Evolutionary conservation across 1,140 invertebrate genomes (phyloP).

Genomic region (Achatina immaculata): DNA sequence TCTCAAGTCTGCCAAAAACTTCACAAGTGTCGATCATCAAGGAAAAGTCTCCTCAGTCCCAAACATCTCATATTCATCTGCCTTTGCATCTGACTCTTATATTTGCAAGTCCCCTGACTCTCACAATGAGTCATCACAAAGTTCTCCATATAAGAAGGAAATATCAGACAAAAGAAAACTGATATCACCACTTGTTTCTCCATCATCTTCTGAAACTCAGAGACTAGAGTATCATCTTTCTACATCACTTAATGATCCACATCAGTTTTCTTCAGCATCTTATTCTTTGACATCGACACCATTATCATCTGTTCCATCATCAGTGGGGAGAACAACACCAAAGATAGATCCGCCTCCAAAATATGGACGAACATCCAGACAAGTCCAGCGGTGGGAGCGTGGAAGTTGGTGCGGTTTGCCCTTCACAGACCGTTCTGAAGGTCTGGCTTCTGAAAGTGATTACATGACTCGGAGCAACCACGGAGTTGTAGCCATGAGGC

Average conservation of each 20-base stretch:
- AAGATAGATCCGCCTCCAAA: constrained; percentile 60
- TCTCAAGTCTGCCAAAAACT: not conserved
- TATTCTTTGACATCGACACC: too few relatives aligned
- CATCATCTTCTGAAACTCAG: not conserved
- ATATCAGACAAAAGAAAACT: constrained; percentile 1
- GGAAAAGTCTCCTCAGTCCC: not conserved
- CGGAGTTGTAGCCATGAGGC: not conserved
- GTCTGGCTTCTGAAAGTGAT: constrained; percentile 36
- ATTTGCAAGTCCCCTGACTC: not conserved
- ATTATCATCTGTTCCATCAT: too few relatives aligned
- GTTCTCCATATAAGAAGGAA: not conserved
- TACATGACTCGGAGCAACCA: constrained; percentile 35
- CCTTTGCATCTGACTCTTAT: not conserved
- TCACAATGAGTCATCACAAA: not conserved
- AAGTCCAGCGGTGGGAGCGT: constrained; percentile 19
- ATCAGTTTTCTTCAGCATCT: too few relatives aligned
- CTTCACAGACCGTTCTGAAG: not conserved
- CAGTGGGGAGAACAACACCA: constrained; percentile 32
- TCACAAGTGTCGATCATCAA: not conserved
- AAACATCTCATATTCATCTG: not conserved
- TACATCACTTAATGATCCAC: too few relatives aligned
- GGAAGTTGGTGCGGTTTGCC: constrained; percentile 20
- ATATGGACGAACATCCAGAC: constrained; percentile 27
- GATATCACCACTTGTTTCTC: not conserved
- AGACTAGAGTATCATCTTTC: not conserved